Base-by-base conservation (phyloP, 2,797 vertebrate genomes). In the Sebastiscus albofasciatus region DNA sequence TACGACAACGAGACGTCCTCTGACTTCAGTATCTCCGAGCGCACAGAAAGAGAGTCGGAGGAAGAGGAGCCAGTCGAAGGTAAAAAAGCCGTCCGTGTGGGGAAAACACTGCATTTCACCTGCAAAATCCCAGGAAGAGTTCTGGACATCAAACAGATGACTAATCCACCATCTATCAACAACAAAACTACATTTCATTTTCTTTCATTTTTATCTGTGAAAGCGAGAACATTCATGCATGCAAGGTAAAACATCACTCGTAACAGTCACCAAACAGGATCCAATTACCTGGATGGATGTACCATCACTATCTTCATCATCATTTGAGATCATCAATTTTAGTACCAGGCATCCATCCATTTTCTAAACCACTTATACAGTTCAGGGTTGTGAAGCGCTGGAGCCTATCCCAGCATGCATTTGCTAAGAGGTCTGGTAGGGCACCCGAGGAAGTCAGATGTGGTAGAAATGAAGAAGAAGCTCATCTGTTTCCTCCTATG, bases 1-100 rank as follows among this genome's bases (percentile, higher is more conserved):
- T 97, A 95, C 20, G 98, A 99, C 96, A 98, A 97, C 1, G 97
- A 99, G 95, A 98, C 97, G 1, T 98, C 98, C 77, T 98, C 98
- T 87, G 98, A 98, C 97, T 98, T 99, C 96, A 97, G 96, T 96
- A 97, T 98, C 92, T 94, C 97, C 81, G 97, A 97, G 75, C 93
- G 90, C 88, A 95, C 94, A 72, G 97, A 97, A 82, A 97, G 86
- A 94, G 96, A 97, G 88, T 91, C 93, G 78, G 96, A 97, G 93
- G 96, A 96, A 89, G 91, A 95, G 91, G 93, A 96, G 89, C 91
- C 93, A 87, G 96, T 96, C 88, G 95, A 95, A 97, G 97, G 97
- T 97, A 98, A 98, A 95, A 93, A 95, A 39, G 33, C 65, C 49
- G 52, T 66, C 67, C 10, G 26, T 58, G 16, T 67, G 52, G 49